phyloP scores from a whole-genome alignment of 2,113 vertebrate species.

The Dipodomys spectabilis region DNA sequence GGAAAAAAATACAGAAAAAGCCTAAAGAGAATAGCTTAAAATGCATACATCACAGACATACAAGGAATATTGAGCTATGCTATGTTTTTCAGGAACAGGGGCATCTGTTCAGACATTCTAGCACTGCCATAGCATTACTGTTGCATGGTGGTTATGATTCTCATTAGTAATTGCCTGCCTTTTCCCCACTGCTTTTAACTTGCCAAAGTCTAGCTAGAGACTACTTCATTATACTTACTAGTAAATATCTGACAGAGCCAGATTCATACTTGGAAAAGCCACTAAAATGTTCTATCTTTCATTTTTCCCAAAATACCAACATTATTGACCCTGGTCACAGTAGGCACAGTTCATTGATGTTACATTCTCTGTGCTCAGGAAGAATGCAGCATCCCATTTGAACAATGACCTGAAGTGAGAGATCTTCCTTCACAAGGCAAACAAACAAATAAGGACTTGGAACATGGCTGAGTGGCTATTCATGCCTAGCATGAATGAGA shows the following conservation, averaged over 20 bases:
- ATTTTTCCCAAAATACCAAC: neutral
- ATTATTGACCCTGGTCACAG: neutral
- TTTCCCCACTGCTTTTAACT: conserved; percentile 36
- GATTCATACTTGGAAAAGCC: conserved; percentile 10
- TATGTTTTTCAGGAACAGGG: neutral
- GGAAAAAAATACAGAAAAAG: neutral
- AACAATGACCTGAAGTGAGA: conserved; percentile 2
- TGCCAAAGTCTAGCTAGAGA: neutral
- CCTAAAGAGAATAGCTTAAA: neutral
- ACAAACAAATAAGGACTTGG: neutral
- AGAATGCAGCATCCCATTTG: neutral
- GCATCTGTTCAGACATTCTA: neutral
- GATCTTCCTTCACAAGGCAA: neutral
- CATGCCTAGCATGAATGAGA: no score
- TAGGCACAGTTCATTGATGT: neutral
- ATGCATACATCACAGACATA: neutral
- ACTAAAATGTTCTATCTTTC: neutral
- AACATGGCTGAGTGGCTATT: no score
- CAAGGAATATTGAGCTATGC: neutral
- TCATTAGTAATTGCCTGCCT: conserved; percentile 43
- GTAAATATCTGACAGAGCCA: neutral
- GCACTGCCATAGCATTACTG: conserved; percentile 11
- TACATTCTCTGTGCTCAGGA: conserved; percentile 26
- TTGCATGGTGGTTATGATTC: conserved; percentile 31
- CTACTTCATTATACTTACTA: neutral